Evolutionary conservation across 1,140 invertebrate species (phyloP).

Genomic region (Bicyclus anynana): DNA sequence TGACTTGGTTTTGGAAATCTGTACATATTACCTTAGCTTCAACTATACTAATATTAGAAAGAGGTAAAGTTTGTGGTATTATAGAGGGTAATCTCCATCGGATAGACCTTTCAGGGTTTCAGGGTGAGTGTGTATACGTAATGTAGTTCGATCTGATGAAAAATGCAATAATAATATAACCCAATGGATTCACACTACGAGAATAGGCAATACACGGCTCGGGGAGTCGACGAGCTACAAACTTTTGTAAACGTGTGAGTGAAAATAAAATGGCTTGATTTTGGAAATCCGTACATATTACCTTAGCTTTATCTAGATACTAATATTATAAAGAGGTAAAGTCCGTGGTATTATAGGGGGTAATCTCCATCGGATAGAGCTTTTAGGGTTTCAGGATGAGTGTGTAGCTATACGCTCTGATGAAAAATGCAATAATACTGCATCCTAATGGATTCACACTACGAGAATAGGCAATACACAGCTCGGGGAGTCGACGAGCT

Average conservation of each 20-base stretch:
- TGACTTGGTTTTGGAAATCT: no score
- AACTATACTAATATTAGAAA: no score
- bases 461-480: background rate
- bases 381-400: conserved; percentile 20
- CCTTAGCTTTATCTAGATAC: no score
- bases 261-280: background rate
- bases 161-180: conserved; percentile 11
- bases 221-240: background rate
- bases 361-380: conserved; percentile 27
- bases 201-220: conserved; percentile 4
- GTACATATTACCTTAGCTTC: no score
- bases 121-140: conserved; percentile 10
- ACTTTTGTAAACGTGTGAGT: background rate
- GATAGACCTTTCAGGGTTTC: conserved; percentile 17
- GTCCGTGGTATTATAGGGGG: no score
- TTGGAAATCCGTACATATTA: no score
- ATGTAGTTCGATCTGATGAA: conserved; percentile 7
- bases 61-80: no score
- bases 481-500: background rate
- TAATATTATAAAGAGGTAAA: no score
- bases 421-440: conserved; percentile 13
- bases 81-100: conserved; percentile 27
- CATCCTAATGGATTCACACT: conserved; percentile 3
- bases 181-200: background rate
- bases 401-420: conserved; percentile 2